Percentiles rank a stretch among this genome's conserved stretches.
phyloP scores from a whole-genome alignment of 1,140 invertebrate genomes.

The Leptinotarsa defecta region DNA sequence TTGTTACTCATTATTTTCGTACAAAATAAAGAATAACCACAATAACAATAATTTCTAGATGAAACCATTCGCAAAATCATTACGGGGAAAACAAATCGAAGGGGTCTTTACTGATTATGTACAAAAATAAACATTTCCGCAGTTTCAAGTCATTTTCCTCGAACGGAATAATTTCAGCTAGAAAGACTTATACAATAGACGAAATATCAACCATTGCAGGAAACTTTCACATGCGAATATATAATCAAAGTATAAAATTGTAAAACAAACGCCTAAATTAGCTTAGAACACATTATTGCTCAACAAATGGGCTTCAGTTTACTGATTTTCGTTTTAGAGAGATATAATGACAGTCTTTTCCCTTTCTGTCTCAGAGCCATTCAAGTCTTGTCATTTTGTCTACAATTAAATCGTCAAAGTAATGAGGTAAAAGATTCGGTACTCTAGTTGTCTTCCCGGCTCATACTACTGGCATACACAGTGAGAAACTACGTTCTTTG shows the following conservation, averaged over 20 bases:
- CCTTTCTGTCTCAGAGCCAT: too few relatives aligned
- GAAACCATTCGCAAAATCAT: background rate
- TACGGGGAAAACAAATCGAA: background rate
- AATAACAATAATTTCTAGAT: slow-evolving; percentile 5
- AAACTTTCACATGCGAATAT: background rate
- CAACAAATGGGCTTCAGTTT: too few relatives aligned
- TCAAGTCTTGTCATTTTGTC: too few relatives aligned
- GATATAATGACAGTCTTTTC: too few relatives aligned
- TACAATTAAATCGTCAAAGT: too few relatives aligned
- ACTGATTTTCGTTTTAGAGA: too few relatives aligned
- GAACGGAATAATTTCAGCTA: background rate
- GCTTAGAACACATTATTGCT: too few relatives aligned
- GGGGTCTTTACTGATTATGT: slow-evolving; percentile 1
- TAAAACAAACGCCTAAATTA: too few relatives aligned
- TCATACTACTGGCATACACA: too few relatives aligned
- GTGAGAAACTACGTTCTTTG: too few relatives aligned
- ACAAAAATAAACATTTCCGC: slow-evolving; percentile 2
- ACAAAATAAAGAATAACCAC: slow-evolving; percentile 7
- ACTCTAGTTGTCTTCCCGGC: too few relatives aligned
- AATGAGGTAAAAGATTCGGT: too few relatives aligned
- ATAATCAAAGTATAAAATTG: background rate
- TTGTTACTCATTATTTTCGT: slow-evolving; percentile 9
- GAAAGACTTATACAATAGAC: background rate
- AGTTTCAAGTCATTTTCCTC: background rate
- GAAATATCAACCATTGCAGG: background rate